Evolutionary conservation across 1,140 invertebrate species (phyloP).

Genomic region (Diachasmimorpha longicaudata): DNA sequence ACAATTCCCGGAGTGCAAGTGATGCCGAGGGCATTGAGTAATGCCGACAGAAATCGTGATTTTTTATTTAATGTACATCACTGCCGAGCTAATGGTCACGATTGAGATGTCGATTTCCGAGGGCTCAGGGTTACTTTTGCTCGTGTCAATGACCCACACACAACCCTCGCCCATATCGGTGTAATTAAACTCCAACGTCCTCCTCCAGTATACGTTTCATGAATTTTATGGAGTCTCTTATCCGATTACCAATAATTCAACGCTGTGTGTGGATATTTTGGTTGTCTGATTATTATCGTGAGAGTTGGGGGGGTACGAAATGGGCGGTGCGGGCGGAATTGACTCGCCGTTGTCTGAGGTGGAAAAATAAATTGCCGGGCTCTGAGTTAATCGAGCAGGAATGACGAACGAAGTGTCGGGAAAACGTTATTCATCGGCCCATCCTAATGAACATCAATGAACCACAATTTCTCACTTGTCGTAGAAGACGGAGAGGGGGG

Average conservation of each 20-base stretch:
- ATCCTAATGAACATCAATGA: background rate
- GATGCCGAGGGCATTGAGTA: background rate
- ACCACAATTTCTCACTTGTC: background rate
- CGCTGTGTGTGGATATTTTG: background rate
- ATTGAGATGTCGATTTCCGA: background rate
- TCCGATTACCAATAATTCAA: conserved; percentile 3
- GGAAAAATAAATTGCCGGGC: background rate
- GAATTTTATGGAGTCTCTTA: background rate
- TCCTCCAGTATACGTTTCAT: background rate
- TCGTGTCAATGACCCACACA: background rate
- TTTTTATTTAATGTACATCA: background rate
- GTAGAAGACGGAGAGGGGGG: too few relatives aligned
- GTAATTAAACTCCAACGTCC: background rate
- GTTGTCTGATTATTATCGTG: background rate
- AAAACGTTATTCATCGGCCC: background rate
- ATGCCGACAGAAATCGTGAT: background rate
- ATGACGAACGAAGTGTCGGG: background rate
- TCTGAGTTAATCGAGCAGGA: background rate
- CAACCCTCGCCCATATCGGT: background rate
- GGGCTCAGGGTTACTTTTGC: background rate
- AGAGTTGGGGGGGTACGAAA: background rate
- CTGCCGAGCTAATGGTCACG: background rate
- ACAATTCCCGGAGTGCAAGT: background rate
- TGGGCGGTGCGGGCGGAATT: background rate
- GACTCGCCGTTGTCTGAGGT: background rate